These are phyloP conservation scores for Griposia aprilina DNA, from an alignment of 2,888 invertebrate genomes.

Conservation along the genomic window DNA sequence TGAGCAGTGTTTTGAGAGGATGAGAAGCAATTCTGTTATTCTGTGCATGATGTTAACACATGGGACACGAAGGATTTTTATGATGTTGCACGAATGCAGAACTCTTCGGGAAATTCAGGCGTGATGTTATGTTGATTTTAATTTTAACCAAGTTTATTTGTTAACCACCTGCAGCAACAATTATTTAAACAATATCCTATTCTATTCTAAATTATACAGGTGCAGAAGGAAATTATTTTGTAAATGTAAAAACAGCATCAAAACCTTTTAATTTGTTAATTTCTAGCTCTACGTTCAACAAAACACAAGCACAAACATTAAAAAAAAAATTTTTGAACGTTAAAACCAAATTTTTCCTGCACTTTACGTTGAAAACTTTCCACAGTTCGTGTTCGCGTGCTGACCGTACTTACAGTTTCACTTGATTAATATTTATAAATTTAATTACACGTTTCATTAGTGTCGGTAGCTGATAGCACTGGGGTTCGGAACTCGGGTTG, in stretches of 20 bases:
- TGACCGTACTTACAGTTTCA: constrained; percentile 68
- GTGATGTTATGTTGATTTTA: background rate
- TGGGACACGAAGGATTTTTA: no score
- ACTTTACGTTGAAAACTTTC: constrained; percentile 58
- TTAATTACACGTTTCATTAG: constrained; percentile 81
- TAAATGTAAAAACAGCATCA: background rate
- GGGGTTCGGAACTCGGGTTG: constrained; percentile 49
- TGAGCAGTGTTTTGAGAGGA: no score
- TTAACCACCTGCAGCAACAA: background rate
- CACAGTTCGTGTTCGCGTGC: constrained; percentile 75
- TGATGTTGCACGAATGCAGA: no score
- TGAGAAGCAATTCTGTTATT: no score
- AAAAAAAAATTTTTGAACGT: constrained; percentile 32
- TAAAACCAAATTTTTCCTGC: constrained; percentile 57
- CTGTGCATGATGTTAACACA: no score
- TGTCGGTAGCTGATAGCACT: constrained; percentile 51
- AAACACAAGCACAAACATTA: constrained; percentile 34
- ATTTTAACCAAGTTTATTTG: background rate
- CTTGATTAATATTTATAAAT: constrained; percentile 86
- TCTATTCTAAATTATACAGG: background rate
- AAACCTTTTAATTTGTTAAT: constrained; percentile 20
- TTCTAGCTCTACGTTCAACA: background rate
- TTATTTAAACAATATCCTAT: background rate
- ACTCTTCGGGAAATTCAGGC: no score
- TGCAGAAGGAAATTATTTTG: background rate